These are phyloP conservation scores for Drosophila vallismaia DNA, from an alignment of 2,888 invertebrate species.

Conservation along the genomic window DNA sequence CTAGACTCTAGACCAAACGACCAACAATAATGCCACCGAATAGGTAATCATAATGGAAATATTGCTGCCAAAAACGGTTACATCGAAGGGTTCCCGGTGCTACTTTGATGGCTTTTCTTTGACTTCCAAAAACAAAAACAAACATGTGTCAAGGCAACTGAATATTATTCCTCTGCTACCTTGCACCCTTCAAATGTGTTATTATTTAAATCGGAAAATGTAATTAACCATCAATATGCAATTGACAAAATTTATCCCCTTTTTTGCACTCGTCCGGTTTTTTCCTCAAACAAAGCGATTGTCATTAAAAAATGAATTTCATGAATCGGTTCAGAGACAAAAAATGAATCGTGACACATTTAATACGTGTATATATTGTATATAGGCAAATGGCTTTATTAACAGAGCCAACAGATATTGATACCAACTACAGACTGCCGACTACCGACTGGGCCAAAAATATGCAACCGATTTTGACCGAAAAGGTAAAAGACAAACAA, in stretches of 20 bases:
- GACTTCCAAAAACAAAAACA: neutral
- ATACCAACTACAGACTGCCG: conserved; percentile 14
- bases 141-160: neutral
- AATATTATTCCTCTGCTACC: conserved; percentile 5
- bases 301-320: conserved; percentile 38
- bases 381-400: conserved; percentile 72
- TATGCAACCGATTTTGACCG: conserved; percentile 48
- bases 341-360: conserved; percentile 23
- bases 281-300: conserved; percentile 34
- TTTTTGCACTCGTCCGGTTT: conserved; percentile 18
- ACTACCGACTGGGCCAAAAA: conserved; percentile 43
- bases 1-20: conserved; percentile 67
- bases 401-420: conserved; percentile 46
- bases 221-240: conserved; percentile 46
- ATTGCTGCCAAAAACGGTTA: conserved; percentile 39
- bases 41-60: conserved; percentile 62
- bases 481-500: conserved; percentile 29
- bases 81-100: conserved; percentile 8
- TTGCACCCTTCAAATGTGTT: conserved; percentile 11
- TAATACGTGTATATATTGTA: conserved; percentile 54
- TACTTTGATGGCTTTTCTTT: neutral
- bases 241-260: conserved; percentile 35
- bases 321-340: conserved; percentile 1
- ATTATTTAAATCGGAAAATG: conserved; percentile 44
- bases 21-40: conserved; percentile 47